phyloP scores from a whole-genome alignment of 2,797 vertebrate genomes.

The Lepidocolaptes lacrymiger region DNA sequence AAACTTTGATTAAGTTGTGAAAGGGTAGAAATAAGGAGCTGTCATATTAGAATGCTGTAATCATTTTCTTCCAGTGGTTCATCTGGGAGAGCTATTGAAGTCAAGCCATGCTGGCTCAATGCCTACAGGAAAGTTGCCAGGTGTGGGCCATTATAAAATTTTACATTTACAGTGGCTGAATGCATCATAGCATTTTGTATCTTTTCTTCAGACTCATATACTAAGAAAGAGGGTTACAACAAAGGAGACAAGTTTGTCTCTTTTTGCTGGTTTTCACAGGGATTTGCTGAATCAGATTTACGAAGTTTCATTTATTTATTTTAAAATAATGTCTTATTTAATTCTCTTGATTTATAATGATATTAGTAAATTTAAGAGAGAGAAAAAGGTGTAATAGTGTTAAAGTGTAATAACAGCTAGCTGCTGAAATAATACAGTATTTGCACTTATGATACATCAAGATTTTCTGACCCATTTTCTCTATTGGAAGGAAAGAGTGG shows the following conservation, averaged over 20 bases:
- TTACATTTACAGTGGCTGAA: conserved; percentile 13
- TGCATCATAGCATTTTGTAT: not conserved
- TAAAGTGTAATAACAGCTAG: not conserved
- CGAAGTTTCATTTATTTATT: not conserved
- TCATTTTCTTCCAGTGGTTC: not conserved
- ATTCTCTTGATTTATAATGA: not conserved
- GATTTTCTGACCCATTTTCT: not conserved
- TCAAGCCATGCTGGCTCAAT: not conserved
- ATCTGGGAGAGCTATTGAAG: not conserved
- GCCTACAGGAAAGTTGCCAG: not conserved
- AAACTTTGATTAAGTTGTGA: not conserved
- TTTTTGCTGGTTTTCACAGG: not conserved
- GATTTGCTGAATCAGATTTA: not conserved
- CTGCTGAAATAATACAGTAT: not conserved
- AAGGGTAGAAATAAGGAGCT: not conserved
- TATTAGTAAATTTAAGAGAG: not conserved
- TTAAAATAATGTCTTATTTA: not conserved
- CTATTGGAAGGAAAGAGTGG: not conserved
- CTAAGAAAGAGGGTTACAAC: not conserved
- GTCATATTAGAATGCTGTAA: not conserved
- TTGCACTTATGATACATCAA: not conserved
- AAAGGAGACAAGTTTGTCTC: not conserved
- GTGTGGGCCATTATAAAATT: not conserved
- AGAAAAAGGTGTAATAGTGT: not conserved
- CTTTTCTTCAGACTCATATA: conserved; percentile 23